Percentiles rank a stretch among this genome's conserved stretches.
Evolutionary conservation across 2,797 vertebrate genomes (phyloP).

Genomic region (Knipowitschia caucasica): DNA sequence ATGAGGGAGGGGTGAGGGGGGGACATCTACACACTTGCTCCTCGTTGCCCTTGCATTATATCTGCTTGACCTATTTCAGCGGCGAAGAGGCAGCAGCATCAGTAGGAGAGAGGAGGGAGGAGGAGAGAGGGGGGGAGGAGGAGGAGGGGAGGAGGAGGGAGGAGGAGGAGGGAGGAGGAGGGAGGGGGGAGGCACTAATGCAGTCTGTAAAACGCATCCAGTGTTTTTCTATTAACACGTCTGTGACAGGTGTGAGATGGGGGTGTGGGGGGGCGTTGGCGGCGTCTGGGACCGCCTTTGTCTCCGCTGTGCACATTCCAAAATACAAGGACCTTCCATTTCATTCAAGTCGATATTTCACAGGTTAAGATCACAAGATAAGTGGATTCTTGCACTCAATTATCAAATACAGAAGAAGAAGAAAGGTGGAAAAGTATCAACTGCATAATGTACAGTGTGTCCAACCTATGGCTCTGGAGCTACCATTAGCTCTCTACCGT

Average conservation of each 20-base stretch:
- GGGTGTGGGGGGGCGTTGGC: conserved; percentile 1
- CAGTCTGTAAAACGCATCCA: conserved; percentile 38
- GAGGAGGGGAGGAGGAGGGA: conserved; percentile 63
- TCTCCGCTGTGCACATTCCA: neutral
- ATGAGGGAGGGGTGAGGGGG: conserved; percentile 13
- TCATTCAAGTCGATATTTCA: neutral
- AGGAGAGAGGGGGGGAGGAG: conserved; percentile 62
- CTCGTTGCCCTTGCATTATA: conserved; percentile 92
- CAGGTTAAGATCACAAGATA: neutral
- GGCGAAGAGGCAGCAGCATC: conserved; percentile 52
- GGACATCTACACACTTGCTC: conserved; percentile 59
- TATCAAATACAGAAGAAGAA: too few relatives aligned
- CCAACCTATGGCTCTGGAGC: too few relatives aligned
- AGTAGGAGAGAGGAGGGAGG: too few relatives aligned
- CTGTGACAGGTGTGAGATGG: conserved; percentile 63
- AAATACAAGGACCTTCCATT: neutral
- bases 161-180: conserved; percentile 62
- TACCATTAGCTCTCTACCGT: too few relatives aligned
- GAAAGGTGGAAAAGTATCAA: too few relatives aligned
- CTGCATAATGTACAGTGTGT: too few relatives aligned
- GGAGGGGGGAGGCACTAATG: conserved; percentile 67
- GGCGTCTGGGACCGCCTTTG: neutral
- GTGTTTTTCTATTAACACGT: conserved; percentile 64
- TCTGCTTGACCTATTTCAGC: conserved; percentile 92
- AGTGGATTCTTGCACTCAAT: too few relatives aligned